Percentiles rank a stretch among this genome's conserved stretches.
These are phyloP conservation scores for Masnerella sp. DNA, from an alignment of 2,888 invertebrate genomes.

Conservation along the genomic window DNA sequence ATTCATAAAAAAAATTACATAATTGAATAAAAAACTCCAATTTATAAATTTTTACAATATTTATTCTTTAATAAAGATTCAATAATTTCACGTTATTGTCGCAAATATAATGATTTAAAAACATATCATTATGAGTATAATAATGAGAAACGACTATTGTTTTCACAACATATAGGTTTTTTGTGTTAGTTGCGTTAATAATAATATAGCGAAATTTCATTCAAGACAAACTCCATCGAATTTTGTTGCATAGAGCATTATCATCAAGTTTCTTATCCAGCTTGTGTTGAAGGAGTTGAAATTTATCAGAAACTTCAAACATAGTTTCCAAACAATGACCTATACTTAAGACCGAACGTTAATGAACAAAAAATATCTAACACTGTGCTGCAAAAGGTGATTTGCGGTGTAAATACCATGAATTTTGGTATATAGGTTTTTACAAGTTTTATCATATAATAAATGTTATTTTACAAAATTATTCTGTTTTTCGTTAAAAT, in stretches of 20 bases:
- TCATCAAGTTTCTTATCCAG: conserved; percentile 50
- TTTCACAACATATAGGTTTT: conserved; percentile 7
- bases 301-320: conserved; percentile 56
- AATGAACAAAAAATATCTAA: conserved; percentile 33
- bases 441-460: no score
- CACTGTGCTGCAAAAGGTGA: neutral
- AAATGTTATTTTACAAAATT: no score
- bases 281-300: conserved; percentile 40
- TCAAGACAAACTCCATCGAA: conserved; percentile 35
- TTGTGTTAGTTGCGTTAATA: conserved; percentile 25
- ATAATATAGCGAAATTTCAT: conserved; percentile 30
- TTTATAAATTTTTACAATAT: no score
- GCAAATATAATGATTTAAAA: conserved; percentile 4
- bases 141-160: neutral
- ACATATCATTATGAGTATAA: no score
- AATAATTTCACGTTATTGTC: no score
- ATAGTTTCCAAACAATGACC: conserved; percentile 55
- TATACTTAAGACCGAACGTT: conserved; percentile 25
- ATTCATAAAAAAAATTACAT: no score
- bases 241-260: conserved; percentile 41
- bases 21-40: no score
- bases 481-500: no score
- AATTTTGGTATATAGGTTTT: neutral
- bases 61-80: no score
- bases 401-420: conserved; percentile 8